Base-by-base conservation (phyloP, 2,888 invertebrate species). In the Argynnis bischoffii region DNA sequence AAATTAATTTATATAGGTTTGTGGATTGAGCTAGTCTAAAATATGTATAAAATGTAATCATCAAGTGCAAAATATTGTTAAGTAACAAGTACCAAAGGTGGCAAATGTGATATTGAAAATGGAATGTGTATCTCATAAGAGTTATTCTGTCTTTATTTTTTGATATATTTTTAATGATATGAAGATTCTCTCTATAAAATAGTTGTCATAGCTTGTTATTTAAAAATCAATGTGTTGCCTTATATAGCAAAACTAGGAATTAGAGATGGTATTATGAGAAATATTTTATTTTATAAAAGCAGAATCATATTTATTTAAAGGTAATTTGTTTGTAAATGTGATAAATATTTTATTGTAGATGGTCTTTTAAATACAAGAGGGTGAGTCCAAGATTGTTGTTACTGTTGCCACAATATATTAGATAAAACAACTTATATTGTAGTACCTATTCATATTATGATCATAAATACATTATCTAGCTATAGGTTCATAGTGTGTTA, bases 241-340 rank as follows among this genome's bases (percentile, higher is more conserved):
- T 71, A 72, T 51, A 59, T 72, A 74, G 71, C 69, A 59, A 56
- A 69, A 69, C 67, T 74, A 74, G 71, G 60, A 55, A 14, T 67
- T 69, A 64, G 51, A 55, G 48, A 46, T 54, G 63, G 51, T 69
- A 63, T 59, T 48, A 63, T 65, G 35, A 59, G 35, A 1, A 53
- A 51, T 35, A 51, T 51, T 51, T 61, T 61, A 15, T 51, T 53
- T 51, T 61, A 53, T 51, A 15, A 46, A 53, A 66, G 57, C 35
- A 64, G 69, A 57, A 53, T 47, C 67, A 65, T 57, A 18, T 57
- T 68, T 59, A 61, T 64, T 65, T 66, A 69, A 74, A 68, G 64
- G 65, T 69, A 68, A 61, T 74, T 76, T 71, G 66, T 76, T 75
- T 77, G 67, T 75, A 72, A 77, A 78, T 78, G 78, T 79, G 77